Evolutionary conservation across 2,113 vertebrate genomes (phyloP).

Genomic region (Tachysurus vachellii): DNA sequence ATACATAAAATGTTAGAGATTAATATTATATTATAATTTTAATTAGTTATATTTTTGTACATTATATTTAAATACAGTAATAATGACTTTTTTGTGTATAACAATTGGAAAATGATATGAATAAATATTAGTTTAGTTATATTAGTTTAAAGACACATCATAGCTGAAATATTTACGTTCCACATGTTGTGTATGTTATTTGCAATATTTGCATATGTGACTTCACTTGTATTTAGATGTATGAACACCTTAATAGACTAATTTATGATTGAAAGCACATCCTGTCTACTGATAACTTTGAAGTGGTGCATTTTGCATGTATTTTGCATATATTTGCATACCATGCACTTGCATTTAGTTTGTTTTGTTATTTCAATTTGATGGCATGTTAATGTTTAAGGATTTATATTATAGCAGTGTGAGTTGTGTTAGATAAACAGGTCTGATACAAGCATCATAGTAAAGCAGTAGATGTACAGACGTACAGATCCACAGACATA

Average conservation of each 20-base stretch:
- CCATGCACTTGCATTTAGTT: not conserved
- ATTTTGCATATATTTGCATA: not conserved
- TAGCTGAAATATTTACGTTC: not conserved
- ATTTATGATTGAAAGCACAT: not conserved
- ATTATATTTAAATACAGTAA: not conserved
- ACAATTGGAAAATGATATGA: not conserved
- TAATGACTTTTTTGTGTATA: not conserved
- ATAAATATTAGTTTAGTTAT: not conserved
- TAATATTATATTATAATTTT: not conserved
- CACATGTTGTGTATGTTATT: not conserved
- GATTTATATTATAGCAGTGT: not conserved
- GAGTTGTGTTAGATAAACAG: not conserved
- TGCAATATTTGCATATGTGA: not conserved
- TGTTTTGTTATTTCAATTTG: not conserved
- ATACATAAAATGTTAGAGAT: not conserved
- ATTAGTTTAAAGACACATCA: not conserved
- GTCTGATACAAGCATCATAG: not conserved
- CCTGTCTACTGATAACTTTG: not conserved
- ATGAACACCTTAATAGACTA: not conserved
- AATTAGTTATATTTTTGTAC: too few relatives aligned
- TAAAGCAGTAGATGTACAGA: too few relatives aligned
- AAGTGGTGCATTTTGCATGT: not conserved
- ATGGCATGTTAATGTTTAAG: not conserved
- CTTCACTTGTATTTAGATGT: not conserved
- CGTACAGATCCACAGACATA: too few relatives aligned